phyloP scores from a whole-genome alignment of 2,113 vertebrate species.

The Tapirus terrestris region DNA sequence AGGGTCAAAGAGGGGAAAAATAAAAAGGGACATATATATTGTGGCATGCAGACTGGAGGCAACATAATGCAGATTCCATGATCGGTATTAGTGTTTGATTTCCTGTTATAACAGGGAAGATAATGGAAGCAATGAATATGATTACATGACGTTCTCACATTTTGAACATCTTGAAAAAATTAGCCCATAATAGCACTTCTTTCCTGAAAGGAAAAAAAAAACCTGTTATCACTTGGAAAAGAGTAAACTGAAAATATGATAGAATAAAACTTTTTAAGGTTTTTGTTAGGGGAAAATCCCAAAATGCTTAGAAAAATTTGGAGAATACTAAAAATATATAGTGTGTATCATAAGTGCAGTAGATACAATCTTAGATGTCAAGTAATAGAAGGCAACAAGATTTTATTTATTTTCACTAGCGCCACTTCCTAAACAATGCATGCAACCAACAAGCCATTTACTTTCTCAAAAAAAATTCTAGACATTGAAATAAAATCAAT shows the following conservation, averaged over 20 bases:
- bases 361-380: not conserved
- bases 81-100: not conserved
- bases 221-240: not conserved
- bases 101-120: not conserved
- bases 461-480: not conserved
- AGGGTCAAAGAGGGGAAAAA: not conserved
- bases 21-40: fast-evolving
- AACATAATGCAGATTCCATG: not conserved
- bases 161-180: not conserved
- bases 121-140: not conserved
- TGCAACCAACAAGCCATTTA: not conserved
- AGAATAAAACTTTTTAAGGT: not conserved
- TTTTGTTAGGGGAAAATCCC: not conserved
- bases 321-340: not conserved
- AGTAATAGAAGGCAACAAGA: not conserved
- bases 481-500: not conserved
- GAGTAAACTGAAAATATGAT: not conserved
- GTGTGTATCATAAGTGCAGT: not conserved
- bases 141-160: not conserved
- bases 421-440: not conserved
- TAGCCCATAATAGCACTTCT: not conserved
- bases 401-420: not conserved
- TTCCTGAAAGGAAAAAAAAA: not conserved
- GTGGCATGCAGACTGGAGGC: not conserved
- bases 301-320: not conserved